Evolutionary conservation across 2,113 vertebrate species (phyloP), one percentile per base, ranked within the genome.

Genomic region (Tetraodon nigroviridis): DNA sequence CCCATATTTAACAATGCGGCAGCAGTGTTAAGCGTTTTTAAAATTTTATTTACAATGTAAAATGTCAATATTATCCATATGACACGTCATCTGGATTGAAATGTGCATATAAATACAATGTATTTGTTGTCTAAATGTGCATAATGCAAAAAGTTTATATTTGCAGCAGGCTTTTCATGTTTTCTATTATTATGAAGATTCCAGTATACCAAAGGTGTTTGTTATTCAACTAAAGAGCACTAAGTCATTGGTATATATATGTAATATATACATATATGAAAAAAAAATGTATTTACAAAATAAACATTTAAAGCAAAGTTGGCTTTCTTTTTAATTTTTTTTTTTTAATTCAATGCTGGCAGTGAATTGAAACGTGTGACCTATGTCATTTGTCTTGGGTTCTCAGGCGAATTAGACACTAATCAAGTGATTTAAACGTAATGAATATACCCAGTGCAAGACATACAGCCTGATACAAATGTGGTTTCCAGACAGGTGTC

Each of bases 101-200:
- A 46, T 60, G 58, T 63, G 54, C 8, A 37, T 73, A 69, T 80
- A 58, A 80, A 84, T 78, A 83, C 76, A 81, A 67, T 81, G 79
- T 84, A 81, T 82, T 82, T 81, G 71, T 74, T 62, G 55, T 79
- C 44, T 64, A 41, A 75, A 65, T 73, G 63, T 80, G 58, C 75
- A 72, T 71, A 51, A 44, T 55, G 19, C 6, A 52, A 44, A 57
- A 8, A 32, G 29, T 65, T 17, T 65, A 16, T 42, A 13, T 68
- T 59, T 77, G 44, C 61, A 66, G 58, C 51, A 67, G 51, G 67
- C 51, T 69, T 78, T 60, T 51, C 29, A 32, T 71, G 22, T 61
- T 77, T 67, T 69, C 10, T 68, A 42, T 70, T 59, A n/a, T 41
- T 56, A 51, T 55, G 61, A 69, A 29, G 41, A 55, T 57, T 46